Percentiles rank a stretch among this genome's conserved stretches.
Evolutionary conservation across 2,113 vertebrate species (phyloP).

Genomic region (Mus spicilegus): DNA sequence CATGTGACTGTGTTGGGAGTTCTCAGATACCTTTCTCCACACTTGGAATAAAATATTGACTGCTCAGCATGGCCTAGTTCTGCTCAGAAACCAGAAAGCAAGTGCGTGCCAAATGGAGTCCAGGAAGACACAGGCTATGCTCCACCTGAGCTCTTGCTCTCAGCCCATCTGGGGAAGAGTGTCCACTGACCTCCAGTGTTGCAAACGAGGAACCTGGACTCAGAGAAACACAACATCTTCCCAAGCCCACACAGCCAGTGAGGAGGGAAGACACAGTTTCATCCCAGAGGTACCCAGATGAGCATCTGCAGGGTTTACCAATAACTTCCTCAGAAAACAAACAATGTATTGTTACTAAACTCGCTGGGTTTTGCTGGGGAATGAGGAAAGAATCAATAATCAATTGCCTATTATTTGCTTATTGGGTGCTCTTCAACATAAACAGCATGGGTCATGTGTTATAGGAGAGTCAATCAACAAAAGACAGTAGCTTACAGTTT

Average conservation of each 20-base stretch:
- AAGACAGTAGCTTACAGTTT: background rate
- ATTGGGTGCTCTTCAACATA: background rate
- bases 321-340: slow-evolving; percentile 51
- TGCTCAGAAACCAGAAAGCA: background rate
- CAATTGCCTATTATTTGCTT: slow-evolving; percentile 29
- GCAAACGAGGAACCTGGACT: background rate
- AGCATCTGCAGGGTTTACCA: background rate
- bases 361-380: background rate
- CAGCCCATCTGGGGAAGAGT: background rate
- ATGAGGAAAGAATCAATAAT: slow-evolving; percentile 61
- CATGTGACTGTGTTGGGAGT: background rate
- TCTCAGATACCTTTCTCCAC: background rate
- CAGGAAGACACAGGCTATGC: background rate
- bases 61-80: slow-evolving; percentile 2
- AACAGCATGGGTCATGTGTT: background rate
- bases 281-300: background rate
- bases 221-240: background rate
- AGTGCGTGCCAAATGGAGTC: background rate
- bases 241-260: background rate
- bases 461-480: background rate
- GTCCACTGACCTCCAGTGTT: background rate
- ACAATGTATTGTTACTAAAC: background rate
- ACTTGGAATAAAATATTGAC: background rate
- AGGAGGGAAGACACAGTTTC: background rate
- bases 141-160: background rate